phyloP scores from a whole-genome alignment of 2,113 vertebrate species.

The Zapornia atra region DNA sequence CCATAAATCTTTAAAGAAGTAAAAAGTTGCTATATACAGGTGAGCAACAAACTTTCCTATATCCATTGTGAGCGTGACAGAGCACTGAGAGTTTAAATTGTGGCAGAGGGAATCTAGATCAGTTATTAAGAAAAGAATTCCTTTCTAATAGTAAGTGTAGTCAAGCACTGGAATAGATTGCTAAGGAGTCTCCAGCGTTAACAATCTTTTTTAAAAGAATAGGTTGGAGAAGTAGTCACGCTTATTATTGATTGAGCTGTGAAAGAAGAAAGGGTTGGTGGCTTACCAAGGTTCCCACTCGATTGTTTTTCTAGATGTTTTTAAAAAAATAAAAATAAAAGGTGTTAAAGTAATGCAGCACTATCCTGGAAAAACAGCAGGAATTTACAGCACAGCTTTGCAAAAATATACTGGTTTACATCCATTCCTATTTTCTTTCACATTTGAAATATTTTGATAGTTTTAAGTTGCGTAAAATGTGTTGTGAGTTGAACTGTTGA shows the following conservation, averaged over 20 bases:
- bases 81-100: background rate
- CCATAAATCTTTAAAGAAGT: background rate
- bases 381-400: background rate
- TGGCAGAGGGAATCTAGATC: background rate
- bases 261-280: background rate
- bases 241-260: background rate
- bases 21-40: background rate
- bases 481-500: constrained; percentile 39
- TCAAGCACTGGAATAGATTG: background rate
- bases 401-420: background rate
- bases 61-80: background rate
- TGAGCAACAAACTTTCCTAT: background rate
- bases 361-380: background rate
- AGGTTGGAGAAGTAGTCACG: background rate
- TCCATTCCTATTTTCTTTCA: background rate
- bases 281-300: background rate
- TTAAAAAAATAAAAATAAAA: background rate
- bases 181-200: background rate
- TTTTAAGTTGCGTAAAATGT: background rate
- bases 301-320: background rate
- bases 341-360: background rate
- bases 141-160: background rate
- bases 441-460: background rate
- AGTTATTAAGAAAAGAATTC: background rate
- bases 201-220: background rate